Evolutionary conservation across 2,888 invertebrate species (phyloP), one percentile per base, ranked within the genome.

Genomic region (Erannis defoliaria): DNA sequence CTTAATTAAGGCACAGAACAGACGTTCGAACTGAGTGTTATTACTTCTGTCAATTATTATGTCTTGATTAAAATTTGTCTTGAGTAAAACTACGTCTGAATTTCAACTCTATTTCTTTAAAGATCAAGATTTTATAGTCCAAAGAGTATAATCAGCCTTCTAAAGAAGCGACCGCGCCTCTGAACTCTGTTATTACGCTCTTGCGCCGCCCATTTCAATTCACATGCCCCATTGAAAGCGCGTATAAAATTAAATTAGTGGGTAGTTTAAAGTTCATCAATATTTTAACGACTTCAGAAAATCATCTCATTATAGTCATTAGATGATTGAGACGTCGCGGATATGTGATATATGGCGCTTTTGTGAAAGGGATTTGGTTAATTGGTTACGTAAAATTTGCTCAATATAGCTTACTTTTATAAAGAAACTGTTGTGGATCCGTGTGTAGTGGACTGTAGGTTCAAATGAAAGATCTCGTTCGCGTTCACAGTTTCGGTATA

Each of bases 181-280:
- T 64, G 66, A 70, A 67, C 59, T 68, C 73, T 66, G 61, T 80
- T 80, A 81, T 83, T 80, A 80, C 51, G 66, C 65, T 58, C 73
- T 61, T 73, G 78, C 73, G 69, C 77, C 84, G 77, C 81, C 81
- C 77, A 81, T 77, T 77, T 70, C 75, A 74, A 76, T 76, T 62
- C 49, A 26, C 67, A 58, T 68, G 66, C 67, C 68, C 66, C 63
- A 66, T 76, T 72, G 71, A 68, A 70, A 73, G 63, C 64, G 63
- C 70, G 67, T 74, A 71, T 79, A 74, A 79, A 77, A 77, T 80
- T 75, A 80, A 82, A 86, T 86, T 83, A 82, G 72, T 73, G 59
- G 68, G 66, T 71, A 74, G 71, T 78, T 80, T 76, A 74, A 76
- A 76, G 74, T 77, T 82, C 80, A 82, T 78, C 72, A 78, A 76